Percentiles rank a stretch among this genome's conserved stretches.
Evolutionary conservation across 1,140 invertebrate species (phyloP).

Genomic region (Panagrolaimus sp.): DNA sequence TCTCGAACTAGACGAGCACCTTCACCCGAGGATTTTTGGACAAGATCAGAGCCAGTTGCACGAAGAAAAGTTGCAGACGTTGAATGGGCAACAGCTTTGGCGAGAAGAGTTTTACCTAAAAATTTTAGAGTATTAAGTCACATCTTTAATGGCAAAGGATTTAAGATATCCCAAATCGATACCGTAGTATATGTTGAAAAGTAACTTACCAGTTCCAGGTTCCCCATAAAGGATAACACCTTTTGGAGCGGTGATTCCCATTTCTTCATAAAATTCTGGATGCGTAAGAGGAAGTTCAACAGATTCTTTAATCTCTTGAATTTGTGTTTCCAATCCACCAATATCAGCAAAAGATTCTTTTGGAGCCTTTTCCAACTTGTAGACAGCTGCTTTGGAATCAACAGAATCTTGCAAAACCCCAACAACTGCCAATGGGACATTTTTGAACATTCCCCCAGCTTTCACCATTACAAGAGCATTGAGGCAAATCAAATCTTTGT

Average conservation of each 20-base stretch:
- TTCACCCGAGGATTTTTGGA: slow-evolving; percentile 48
- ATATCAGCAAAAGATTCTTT: slow-evolving; percentile 49
- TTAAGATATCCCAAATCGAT: too few relatives aligned
- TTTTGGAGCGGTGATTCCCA: slow-evolving; percentile 51
- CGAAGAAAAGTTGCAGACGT: slow-evolving; percentile 50
- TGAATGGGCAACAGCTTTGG: slow-evolving; percentile 49
- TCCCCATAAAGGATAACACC: slow-evolving; percentile 53
- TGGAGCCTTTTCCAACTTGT: slow-evolving; percentile 50
- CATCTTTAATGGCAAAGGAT: background rate
- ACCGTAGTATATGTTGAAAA: too few relatives aligned
- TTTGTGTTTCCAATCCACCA: slow-evolving; percentile 45
- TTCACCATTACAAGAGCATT: slow-evolving; percentile 51
- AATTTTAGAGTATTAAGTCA: slow-evolving; percentile 14
- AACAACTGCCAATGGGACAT: slow-evolving; percentile 46
- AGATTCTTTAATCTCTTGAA: slow-evolving; percentile 50
- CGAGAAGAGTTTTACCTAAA: slow-evolving; percentile 42
- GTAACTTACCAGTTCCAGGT: slow-evolving; percentile 42
- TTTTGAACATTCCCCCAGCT: slow-evolving; percentile 43
- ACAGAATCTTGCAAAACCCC: slow-evolving; percentile 43
- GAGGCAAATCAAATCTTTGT: slow-evolving; percentile 46
- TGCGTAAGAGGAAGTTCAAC: slow-evolving; percentile 51
- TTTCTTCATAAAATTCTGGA: slow-evolving; percentile 52
- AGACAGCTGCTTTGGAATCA: slow-evolving; percentile 31
- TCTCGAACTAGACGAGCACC: slow-evolving; percentile 47
- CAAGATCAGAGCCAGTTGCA: slow-evolving; percentile 48